phyloP scores from a whole-genome alignment of 1,140 invertebrate genomes.

The Drosophila pruinosa region DNA sequence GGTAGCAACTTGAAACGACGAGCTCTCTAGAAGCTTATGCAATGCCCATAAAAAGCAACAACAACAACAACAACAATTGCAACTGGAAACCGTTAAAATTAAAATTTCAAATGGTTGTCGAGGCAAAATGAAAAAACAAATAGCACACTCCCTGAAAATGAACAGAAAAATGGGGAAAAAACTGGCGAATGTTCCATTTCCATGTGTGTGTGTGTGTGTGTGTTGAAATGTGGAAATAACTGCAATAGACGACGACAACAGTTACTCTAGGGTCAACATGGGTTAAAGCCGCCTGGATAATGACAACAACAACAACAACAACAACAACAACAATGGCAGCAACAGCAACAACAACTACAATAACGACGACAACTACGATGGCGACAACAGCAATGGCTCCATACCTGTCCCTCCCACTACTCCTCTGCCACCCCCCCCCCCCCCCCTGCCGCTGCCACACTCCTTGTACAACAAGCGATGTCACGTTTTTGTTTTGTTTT shows the following conservation, averaged over 20 bases:
- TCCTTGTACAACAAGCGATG: conserved; percentile 20
- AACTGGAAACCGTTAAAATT: conserved; percentile 31
- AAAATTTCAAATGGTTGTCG: conserved; percentile 27
- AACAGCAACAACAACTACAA: conserved; percentile 1
- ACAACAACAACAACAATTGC: conserved; percentile 2
- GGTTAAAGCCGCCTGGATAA: conserved; percentile 49
- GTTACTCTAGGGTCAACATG: conserved; percentile 38
- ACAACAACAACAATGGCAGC: neutral
- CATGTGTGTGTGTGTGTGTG: conserved; percentile 13
- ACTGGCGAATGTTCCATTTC: conserved; percentile 37
- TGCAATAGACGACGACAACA: conserved; percentile 39
- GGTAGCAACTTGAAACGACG: neutral
- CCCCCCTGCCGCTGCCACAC: neutral
- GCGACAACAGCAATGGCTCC: neutral
- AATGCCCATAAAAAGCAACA: conserved; percentile 7
- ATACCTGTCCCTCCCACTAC: neutral
- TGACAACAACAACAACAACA: conserved; percentile 24
- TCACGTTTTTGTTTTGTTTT: conserved; percentile 37
- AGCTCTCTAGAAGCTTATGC: conserved; percentile 15
- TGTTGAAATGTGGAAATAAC: conserved; percentile 44
- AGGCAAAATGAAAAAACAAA: conserved; percentile 5
- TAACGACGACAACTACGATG: neutral
- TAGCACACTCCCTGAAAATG: conserved; percentile 15
- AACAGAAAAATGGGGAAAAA: neutral
- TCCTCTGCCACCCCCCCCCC: neutral